Evolutionary conservation across 1,140 invertebrate genomes (phyloP).

Genomic region (Drosophila lini): DNA sequence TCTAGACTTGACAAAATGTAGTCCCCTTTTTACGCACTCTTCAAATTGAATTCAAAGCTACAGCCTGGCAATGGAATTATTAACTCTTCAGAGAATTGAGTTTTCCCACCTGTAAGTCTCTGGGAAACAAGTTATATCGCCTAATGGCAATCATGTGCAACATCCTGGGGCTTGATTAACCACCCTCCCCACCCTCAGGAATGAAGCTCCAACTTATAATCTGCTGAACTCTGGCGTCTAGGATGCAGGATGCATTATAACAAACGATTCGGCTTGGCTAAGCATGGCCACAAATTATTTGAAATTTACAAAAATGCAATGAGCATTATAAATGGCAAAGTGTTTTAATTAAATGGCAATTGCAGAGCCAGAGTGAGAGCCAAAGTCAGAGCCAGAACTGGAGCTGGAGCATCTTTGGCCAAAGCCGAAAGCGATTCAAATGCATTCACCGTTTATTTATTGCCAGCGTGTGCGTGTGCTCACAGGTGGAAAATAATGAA

Average conservation of each 20-base stretch:
- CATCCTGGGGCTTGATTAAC: background rate
- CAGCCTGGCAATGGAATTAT: background rate
- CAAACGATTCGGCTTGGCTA: conserved; percentile 30
- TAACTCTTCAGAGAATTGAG: background rate
- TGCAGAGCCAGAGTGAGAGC: background rate
- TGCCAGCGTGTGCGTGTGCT: conserved; percentile 37
- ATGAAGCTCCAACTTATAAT: conserved; percentile 9
- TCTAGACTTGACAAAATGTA: background rate
- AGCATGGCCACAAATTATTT: conserved; percentile 41
- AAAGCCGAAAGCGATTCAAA: conserved; percentile 28
- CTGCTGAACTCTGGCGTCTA: background rate
- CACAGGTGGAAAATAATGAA: conserved; percentile 21
- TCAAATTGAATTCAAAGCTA: background rate
- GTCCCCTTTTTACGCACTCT: background rate
- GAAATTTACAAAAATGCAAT: conserved; percentile 16
- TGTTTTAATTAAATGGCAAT: conserved; percentile 48
- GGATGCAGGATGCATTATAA: conserved; percentile 21
- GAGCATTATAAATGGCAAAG: conserved; percentile 38
- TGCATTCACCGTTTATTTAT: conserved; percentile 61
- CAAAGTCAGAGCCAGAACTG: background rate
- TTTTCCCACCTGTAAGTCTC: background rate
- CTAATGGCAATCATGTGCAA: conserved; percentile 1
- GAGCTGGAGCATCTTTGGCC: background rate
- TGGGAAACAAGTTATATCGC: background rate
- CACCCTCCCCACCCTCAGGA: background rate